These are phyloP conservation scores for Panagrolaimus sp. DNA, from an alignment of 1,140 invertebrate genomes.

Conservation along the genomic window DNA sequence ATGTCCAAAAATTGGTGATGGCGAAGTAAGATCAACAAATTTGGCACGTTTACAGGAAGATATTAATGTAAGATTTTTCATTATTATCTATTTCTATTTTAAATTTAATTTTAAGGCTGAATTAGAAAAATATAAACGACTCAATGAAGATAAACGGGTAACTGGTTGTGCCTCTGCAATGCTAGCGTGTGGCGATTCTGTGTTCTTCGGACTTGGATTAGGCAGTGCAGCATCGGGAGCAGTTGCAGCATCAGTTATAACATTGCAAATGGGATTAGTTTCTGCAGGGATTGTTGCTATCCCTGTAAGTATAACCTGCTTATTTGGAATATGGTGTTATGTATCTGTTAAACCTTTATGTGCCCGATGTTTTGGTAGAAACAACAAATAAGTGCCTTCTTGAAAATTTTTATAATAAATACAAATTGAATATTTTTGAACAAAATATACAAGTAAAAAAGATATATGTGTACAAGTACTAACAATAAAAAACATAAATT, in stretches of 20 bases:
- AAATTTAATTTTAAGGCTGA: slow-evolving; percentile 48
- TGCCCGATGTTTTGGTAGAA: too few relatives aligned
- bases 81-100: not conserved
- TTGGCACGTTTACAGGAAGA: slow-evolving; percentile 54
- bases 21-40: slow-evolving; percentile 39
- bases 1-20: slow-evolving; percentile 52
- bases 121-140: slow-evolving; percentile 53
- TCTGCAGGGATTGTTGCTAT: slow-evolving; percentile 44
- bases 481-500: too few relatives aligned
- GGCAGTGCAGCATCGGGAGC: slow-evolving; percentile 50
- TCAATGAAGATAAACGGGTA: slow-evolving; percentile 56
- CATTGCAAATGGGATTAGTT: slow-evolving; percentile 42
- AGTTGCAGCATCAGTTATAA: slow-evolving; percentile 39
- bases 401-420: too few relatives aligned
- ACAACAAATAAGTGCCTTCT: too few relatives aligned
- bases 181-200: slow-evolving; percentile 54
- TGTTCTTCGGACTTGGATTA: slow-evolving; percentile 53
- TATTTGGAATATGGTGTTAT: slow-evolving; percentile 38
- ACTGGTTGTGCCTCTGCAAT: slow-evolving; percentile 56
- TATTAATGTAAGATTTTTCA: slow-evolving; percentile 48
- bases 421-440: too few relatives aligned
- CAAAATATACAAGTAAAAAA: too few relatives aligned
- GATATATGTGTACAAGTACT: too few relatives aligned
- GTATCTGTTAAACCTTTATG: too few relatives aligned
- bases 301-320: slow-evolving; percentile 35